These are phyloP conservation scores for Acrocyrtus sp. DNA, from an alignment of 2,888 invertebrate genomes.

Conservation along the genomic window DNA sequence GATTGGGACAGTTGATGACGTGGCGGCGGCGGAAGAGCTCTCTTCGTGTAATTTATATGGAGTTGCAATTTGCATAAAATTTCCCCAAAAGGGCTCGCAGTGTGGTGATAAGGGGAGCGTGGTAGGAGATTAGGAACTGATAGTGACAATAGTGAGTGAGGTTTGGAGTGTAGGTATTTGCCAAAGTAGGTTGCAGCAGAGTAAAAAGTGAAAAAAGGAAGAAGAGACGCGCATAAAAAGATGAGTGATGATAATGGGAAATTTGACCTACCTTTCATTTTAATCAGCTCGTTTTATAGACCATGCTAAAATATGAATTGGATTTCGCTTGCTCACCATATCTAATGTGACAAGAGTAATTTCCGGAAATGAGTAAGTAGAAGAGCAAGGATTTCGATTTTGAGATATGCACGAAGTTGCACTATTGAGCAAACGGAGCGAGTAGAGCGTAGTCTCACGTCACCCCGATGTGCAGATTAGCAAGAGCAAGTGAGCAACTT, in stretches of 20 bases:
- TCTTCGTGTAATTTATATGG: not conserved
- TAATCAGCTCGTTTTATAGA: constrained; percentile 27
- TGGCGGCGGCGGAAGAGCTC: too few species aligned
- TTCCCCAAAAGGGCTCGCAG: not conserved
- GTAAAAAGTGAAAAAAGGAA: too few species aligned
- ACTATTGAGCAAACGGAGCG: not conserved
- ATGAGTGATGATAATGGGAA: constrained; percentile 1
- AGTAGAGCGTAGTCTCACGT: not conserved
- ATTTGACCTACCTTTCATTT: constrained; percentile 29
- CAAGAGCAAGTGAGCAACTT: not conserved
- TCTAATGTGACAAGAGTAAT: constrained; percentile 8
- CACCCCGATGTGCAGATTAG: not conserved
- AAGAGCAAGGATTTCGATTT: not conserved
- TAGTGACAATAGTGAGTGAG: too few species aligned
- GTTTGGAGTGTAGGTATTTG: too few species aligned
- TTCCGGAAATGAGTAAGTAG: constrained; percentile 13
- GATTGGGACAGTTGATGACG: too few species aligned
- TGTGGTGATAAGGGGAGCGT: too few species aligned
- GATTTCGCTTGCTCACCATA: not conserved
- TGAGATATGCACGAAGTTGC: too few species aligned
- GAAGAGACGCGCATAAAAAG: too few species aligned
- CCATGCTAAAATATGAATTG: too few species aligned
- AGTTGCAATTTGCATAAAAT: not conserved
- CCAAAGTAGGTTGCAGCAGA: too few species aligned
- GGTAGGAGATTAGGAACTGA: too few species aligned